Percentiles rank a stretch among this genome's conserved stretches.
Evolutionary conservation across 2,113 vertebrate species (phyloP).

Genomic region (Mesitornis unicolor): DNA sequence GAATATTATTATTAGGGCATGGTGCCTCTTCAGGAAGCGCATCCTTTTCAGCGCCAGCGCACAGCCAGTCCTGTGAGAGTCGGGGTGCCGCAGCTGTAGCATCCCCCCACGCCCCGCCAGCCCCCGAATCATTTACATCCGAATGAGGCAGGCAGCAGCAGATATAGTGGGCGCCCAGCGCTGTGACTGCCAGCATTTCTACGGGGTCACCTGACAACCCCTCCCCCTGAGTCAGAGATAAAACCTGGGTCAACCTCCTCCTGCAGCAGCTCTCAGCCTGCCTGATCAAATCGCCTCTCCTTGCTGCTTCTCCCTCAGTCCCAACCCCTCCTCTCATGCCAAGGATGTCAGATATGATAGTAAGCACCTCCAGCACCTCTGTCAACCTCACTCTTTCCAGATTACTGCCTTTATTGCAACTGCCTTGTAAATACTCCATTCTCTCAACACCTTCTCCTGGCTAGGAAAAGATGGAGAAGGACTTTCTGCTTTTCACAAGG

Average conservation of each 20-base stretch:
- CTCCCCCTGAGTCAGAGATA: background rate
- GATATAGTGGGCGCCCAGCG: rapidly evolving
- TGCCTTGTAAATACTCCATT: background rate
- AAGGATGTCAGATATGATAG: background rate
- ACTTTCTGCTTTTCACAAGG: background rate
- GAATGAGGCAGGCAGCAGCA: background rate
- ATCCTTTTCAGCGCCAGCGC: background rate
- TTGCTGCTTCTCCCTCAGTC: background rate
- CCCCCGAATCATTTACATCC: background rate
- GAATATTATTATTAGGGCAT: background rate
- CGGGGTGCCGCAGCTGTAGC: background rate
- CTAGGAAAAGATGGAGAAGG: background rate
- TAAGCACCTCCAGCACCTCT: background rate
- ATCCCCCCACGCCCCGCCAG: background rate
- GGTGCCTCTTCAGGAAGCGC: background rate
- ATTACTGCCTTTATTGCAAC: background rate
- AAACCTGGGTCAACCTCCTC: background rate
- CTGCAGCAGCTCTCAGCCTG: background rate
- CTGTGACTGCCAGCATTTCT: background rate
- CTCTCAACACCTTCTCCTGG: background rate
- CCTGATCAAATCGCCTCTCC: background rate
- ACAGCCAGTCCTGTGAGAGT: background rate
- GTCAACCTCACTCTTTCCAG: background rate
- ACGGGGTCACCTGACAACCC: background rate
- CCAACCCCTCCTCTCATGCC: background rate